These are phyloP conservation scores for Drosophila malerkotliana DNA, from an alignment of 1,140 invertebrate genomes.

Conservation along the genomic window DNA sequence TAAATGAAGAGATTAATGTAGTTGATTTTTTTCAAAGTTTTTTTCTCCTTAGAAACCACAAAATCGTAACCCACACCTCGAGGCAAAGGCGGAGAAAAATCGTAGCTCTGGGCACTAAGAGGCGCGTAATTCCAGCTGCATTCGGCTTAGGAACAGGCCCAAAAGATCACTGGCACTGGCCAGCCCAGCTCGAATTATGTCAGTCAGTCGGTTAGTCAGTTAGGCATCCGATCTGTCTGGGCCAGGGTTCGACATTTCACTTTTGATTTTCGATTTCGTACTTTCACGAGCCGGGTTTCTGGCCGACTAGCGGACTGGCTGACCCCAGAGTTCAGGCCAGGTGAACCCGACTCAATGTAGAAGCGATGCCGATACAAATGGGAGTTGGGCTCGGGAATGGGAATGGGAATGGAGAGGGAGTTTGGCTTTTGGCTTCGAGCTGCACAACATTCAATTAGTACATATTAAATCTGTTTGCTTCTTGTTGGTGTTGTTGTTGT, in stretches of 20 bases:
- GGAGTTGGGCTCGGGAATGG: constrained; percentile 4
- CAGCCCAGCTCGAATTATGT: constrained; percentile 21
- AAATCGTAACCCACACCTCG: constrained; percentile 60
- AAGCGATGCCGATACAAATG: constrained; percentile 53
- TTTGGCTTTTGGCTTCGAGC: constrained; percentile 15
- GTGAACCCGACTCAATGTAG: constrained; percentile 40
- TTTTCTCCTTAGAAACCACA: constrained; percentile 50
- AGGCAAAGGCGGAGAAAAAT: constrained; percentile 45
- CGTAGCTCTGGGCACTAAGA: constrained; percentile 13
- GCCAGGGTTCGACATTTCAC: constrained; percentile 55
- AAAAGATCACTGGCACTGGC: constrained; percentile 4
- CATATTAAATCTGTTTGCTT: constrained; percentile 70
- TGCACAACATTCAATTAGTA: constrained; percentile 76
- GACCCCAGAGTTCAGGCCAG: constrained; percentile 61
- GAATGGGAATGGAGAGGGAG: constrained; percentile 11
- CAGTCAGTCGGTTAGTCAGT: constrained; percentile 45
- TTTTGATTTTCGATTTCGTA: constrained; percentile 72
- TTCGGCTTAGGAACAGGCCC: constrained; percentile 23
- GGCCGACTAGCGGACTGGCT: not conserved
- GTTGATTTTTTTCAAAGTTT: constrained; percentile 10
- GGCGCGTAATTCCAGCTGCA: constrained; percentile 57
- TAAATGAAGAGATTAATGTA: not conserved
- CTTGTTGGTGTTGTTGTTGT: constrained; percentile 27
- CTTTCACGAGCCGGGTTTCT: constrained; percentile 60
- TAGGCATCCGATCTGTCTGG: constrained; percentile 15